Evolutionary conservation across 1,140 invertebrate species (phyloP).

Genomic region (Galendromus occidentalis): DNA sequence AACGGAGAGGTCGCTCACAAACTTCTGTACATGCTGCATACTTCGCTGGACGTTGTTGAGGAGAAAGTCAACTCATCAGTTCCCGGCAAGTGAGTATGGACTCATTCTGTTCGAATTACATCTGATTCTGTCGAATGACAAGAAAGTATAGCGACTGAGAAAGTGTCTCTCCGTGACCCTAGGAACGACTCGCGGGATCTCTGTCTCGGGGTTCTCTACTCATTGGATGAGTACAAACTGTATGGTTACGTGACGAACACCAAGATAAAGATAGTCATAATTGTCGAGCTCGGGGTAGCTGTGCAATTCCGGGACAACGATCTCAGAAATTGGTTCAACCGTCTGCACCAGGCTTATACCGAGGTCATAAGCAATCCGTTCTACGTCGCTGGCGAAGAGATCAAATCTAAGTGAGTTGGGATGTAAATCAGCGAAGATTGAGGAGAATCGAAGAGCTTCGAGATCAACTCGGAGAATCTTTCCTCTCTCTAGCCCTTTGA

Average conservation of each 20-base stretch:
- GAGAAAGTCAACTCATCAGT: conserved; percentile 43
- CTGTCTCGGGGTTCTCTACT: conserved; percentile 20
- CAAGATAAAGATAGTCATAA: conserved; percentile 79
- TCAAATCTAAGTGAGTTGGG: conserved; percentile 49
- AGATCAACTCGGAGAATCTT: not conserved
- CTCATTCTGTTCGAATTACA: too few relatives aligned
- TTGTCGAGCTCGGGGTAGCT: conserved; percentile 47
- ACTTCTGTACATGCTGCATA: conserved; percentile 79
- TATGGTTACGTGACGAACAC: conserved; percentile 97
- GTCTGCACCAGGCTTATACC: conserved; percentile 69
- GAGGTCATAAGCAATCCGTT: conserved; percentile 88
- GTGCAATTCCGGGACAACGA: conserved; percentile 55
- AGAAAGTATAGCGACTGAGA: too few relatives aligned
- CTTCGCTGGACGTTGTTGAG: conserved; percentile 78
- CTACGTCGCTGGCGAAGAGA: conserved; percentile 63
- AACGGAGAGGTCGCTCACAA: conserved; percentile 42
- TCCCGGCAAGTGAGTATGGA: not conserved
- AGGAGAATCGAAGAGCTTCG: not conserved
- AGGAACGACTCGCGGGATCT: conserved; percentile 7
- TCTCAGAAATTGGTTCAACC: conserved; percentile 53
- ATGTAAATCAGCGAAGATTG: not conserved
- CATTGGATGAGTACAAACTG: conserved; percentile 30
- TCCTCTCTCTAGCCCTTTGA: not conserved
- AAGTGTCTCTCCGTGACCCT: too few relatives aligned
- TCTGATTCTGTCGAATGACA: too few relatives aligned